These are phyloP conservation scores for Cavia aperea DNA, from an alignment of 2,113 vertebrate species.

Conservation along the genomic window DNA sequence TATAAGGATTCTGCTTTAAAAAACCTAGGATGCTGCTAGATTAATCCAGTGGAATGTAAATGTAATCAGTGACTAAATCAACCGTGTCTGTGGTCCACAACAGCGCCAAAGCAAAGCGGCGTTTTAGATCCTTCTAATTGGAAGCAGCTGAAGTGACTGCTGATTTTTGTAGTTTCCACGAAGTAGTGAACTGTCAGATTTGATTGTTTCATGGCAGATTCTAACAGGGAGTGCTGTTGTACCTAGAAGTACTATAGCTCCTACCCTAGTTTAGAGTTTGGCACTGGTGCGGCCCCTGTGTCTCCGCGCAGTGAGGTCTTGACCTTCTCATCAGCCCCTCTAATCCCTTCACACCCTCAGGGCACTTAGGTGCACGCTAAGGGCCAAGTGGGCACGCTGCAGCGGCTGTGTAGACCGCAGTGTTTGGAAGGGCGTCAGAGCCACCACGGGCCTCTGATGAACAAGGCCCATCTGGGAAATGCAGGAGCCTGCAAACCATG, in stretches of 20 bases:
- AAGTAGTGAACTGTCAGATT: constrained; percentile 50
- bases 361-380: neutral
- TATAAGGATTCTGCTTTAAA: constrained; percentile 46
- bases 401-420: neutral
- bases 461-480: neutral
- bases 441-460: neutral
- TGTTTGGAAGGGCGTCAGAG: neutral
- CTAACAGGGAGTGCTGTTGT: neutral
- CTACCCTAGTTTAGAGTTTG: neutral
- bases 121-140: constrained; percentile 66
- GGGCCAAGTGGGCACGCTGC: neutral
- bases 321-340: neutral
- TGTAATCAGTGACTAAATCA: constrained; percentile 69
- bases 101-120: constrained; percentile 63
- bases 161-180: constrained; percentile 63
- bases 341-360: neutral
- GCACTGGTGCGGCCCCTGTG: neutral
- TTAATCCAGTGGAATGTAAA: constrained; percentile 66
- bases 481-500: neutral
- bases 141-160: constrained; percentile 66
- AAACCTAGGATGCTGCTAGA: constrained; percentile 39
- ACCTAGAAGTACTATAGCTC: neutral
- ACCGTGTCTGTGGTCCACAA: constrained; percentile 55
- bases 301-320: neutral
- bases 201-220: constrained; percentile 57